Evolutionary conservation across 2,888 invertebrate species (phyloP), one percentile per base, ranked within the genome.

Genomic region (Drosophila eohydei): DNA sequence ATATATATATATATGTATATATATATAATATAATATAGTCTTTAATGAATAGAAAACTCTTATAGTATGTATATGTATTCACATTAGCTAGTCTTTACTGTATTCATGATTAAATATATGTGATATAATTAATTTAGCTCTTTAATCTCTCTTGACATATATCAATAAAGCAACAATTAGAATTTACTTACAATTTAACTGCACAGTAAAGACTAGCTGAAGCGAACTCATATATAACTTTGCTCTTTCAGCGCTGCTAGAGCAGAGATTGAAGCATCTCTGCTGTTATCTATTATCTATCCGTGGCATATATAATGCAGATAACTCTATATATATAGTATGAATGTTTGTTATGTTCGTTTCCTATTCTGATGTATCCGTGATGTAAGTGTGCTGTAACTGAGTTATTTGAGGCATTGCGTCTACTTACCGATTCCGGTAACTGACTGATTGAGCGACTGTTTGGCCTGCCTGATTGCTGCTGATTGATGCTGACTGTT

Each of bases 361-460:
- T 21, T 2, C 43, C 4, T 21, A 41, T 16, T 11, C 4, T 50
- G 50, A 52, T 52, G 51, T 12, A 36, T 12, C 21, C 7, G 30
- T 21, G 21, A 21, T 1, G 21, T 21, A 21, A 30, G 44, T 21
- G 21, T 21, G 34, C 21, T 21, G n/a, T 30, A 46, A 28, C 7
- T n/a, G 3, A 16, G 16, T 8, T 43, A 1, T 21, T 11, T 28
- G 26, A 0, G 8, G 0, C n/a, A 9, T 30, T 54, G 3, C 11
- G 3, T 21, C 21, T 44, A 70, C 70, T 70, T 70, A 70, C 70
- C 61, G 56, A 44, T 36, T 56, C n/a, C 16, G 51, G 43, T n/a
- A 36, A 48, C 38, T 40, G 58, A 36, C 26, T 59, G 68, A 59
- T 54, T 67, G 64, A 56, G 26, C 50, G 67, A 38, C 21, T 51